Conservation (phyloP, 2,797 vertebrate species). For the Karalla daura region DNA sequence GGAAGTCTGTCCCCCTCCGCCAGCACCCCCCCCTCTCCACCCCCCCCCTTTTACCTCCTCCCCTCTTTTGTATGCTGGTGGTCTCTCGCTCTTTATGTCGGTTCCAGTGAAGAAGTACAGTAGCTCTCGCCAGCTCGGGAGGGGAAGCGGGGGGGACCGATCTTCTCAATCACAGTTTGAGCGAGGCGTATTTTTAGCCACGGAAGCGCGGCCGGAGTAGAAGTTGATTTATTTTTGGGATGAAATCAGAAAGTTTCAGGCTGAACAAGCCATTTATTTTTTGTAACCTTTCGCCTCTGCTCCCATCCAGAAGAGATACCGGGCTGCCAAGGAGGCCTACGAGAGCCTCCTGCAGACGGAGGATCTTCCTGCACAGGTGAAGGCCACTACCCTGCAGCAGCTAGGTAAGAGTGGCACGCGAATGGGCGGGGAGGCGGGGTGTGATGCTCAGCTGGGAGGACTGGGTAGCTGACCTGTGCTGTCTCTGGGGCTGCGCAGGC, state of each 20-base stretch:
- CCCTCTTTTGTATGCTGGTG: constrained; percentile 77
- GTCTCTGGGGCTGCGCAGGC: constrained; percentile 87
- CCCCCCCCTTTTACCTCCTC: too few species aligned
- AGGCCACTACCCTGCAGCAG: constrained; percentile 98
- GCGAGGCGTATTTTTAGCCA: too few species aligned
- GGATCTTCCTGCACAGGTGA: constrained; percentile 98
- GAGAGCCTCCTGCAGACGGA: constrained; percentile 97
- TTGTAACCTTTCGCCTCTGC: too few species aligned
- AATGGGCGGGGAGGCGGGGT: too few species aligned
- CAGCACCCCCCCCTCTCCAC: too few species aligned
- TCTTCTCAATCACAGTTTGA: too few species aligned
- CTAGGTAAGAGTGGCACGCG: constrained; percentile 87
- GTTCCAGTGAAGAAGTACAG: constrained; percentile 59
- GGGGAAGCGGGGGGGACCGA: constrained; percentile 27
- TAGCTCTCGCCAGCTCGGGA: constrained; percentile 30
- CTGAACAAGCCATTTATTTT: too few species aligned
- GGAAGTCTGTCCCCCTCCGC: constrained; percentile 74
- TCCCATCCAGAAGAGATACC: constrained; percentile 92
- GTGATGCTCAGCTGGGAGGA: too few species aligned
- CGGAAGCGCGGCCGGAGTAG: too few species aligned
- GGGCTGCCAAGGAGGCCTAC: constrained; percentile 98
- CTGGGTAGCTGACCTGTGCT: too few species aligned
- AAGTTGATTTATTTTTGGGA: too few species aligned
- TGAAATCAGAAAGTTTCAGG: too few species aligned
- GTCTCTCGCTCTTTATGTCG: constrained; percentile 52